Conservation (phyloP, 2,797 vertebrate genomes). For the Calcarius lapponicus region DNA sequence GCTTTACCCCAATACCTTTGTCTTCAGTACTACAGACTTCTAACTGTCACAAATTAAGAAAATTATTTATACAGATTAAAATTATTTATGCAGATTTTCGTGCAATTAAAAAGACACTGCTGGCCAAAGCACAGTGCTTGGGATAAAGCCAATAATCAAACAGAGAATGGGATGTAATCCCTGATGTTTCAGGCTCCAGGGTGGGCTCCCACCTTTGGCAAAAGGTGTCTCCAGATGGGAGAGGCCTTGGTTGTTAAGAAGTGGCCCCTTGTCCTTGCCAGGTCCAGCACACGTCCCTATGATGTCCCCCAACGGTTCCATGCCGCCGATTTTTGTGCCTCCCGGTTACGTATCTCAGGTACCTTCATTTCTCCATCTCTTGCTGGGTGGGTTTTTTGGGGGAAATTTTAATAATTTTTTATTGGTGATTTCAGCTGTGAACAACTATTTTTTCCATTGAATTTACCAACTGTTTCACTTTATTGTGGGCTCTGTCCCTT, state of each 20-base stretch:
- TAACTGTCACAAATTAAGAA: background rate
- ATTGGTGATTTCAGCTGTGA: background rate
- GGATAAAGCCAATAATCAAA: background rate
- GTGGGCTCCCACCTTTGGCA: background rate
- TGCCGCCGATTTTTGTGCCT: constrained; percentile 83
- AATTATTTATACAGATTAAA: background rate
- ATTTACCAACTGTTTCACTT: background rate
- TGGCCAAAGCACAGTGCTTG: fast-evolving
- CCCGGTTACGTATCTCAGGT: constrained; percentile 84
- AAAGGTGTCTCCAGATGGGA: background rate
- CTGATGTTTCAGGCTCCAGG: background rate
- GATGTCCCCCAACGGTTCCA: constrained; percentile 82
- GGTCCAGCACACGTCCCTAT: constrained; percentile 84
- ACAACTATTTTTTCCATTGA: background rate
- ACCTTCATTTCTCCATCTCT: background rate
- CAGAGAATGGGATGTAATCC: background rate
- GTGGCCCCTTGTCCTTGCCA: constrained; percentile 41
- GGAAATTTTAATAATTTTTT: background rate
- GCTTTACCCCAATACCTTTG: background rate
- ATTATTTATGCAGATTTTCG: background rate
- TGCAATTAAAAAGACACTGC: background rate
- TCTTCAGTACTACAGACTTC: background rate
- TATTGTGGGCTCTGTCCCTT: background rate
- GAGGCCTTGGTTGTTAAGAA: background rate
- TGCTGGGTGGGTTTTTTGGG: background rate